Base-by-base conservation (phyloP, 2,888 invertebrate species). In the Aphodius granarius region DNA sequence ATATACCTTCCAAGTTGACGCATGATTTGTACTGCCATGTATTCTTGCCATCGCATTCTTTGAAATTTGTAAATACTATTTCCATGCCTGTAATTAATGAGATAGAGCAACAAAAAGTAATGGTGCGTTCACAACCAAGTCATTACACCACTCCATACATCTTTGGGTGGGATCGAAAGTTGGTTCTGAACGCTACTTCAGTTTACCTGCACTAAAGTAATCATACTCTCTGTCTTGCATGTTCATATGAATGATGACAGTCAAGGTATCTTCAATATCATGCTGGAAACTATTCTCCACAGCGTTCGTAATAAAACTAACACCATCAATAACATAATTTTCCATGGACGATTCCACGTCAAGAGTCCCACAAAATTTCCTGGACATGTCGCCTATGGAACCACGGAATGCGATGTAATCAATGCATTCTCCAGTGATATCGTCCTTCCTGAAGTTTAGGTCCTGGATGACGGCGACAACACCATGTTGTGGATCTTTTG, bases 401-500 rank as follows among this genome's bases (percentile, higher is more conserved):
- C 68, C 68, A 21, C 22, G 20, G n/a, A 68, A 68, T n/a, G 22
- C 22, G 5, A 68, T 68, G 3, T 68, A 68, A 68, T 68, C 68
- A 16, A 68, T 20, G n/a, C 68, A 68, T n/a, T 21, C 68, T 9
- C 68, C 20, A 13, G 68, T n/a, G 16, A n/a, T 68, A 0, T 20
- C n/a, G 22, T 20, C 13, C 22, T 20, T 19, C 22, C 68, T 68
- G 22, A 68, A 68, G 15, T 68, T 68, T 21, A 68, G 19, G 5
- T 68, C 68, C 22, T 68, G 68, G 20, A 68, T 68, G 22, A 68
- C 68, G 3, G 16, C 68, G 9, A 68, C 68, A 6, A 68, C 22
- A 4, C 68, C 68, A 22, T 68, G 68, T 3, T 68, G n/a, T 68
- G 20, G 21, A 21, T 22, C 22, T 20, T 22, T 19, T 13, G 68